Evolutionary conservation across 1,140 invertebrate genomes (phyloP).

Genomic region (Drosophila carrolli): DNA sequence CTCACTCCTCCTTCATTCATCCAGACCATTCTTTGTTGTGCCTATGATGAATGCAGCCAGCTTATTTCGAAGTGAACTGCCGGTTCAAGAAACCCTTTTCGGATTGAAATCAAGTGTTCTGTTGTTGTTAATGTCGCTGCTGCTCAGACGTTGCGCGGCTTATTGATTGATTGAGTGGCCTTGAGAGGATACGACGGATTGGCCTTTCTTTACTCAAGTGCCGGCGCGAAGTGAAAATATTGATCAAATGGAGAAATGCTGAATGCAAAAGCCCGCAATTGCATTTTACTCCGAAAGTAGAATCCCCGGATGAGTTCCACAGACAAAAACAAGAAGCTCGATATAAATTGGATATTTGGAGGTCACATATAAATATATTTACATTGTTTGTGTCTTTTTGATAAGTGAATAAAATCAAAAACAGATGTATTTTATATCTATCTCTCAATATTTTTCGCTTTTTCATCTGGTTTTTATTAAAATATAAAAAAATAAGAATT

Average conservation of each 20-base stretch:
- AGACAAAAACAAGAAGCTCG: neutral
- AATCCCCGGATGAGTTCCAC: neutral
- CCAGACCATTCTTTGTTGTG: neutral
- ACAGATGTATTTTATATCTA: too few relatives aligned
- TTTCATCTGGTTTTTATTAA: too few relatives aligned
- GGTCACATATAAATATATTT: neutral
- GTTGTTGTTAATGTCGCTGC: conserved; percentile 9
- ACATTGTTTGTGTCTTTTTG: too few relatives aligned
- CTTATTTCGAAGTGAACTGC: conserved; percentile 13
- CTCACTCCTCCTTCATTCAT: neutral
- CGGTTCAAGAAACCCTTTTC: conserved; percentile 13
- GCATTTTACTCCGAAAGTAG: conserved; percentile 24
- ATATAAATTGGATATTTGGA: neutral
- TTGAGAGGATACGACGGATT: conserved; percentile 3
- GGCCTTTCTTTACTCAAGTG: too few relatives aligned
- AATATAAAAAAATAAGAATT: too few relatives aligned
- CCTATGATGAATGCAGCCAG: conserved; percentile 31
- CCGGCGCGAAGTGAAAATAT: conserved; percentile 16
- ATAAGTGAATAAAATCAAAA: too few relatives aligned
- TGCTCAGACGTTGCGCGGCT: conserved; percentile 23
- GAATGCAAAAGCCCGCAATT: conserved; percentile 14
- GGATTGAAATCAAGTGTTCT: conserved; percentile 19
- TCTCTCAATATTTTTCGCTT: too few relatives aligned
- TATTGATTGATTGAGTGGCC: conserved; percentile 44
- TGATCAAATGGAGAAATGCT: neutral